Conservation (phyloP, 2,113 vertebrate species). For the Ploceus nigricollis region DNA sequence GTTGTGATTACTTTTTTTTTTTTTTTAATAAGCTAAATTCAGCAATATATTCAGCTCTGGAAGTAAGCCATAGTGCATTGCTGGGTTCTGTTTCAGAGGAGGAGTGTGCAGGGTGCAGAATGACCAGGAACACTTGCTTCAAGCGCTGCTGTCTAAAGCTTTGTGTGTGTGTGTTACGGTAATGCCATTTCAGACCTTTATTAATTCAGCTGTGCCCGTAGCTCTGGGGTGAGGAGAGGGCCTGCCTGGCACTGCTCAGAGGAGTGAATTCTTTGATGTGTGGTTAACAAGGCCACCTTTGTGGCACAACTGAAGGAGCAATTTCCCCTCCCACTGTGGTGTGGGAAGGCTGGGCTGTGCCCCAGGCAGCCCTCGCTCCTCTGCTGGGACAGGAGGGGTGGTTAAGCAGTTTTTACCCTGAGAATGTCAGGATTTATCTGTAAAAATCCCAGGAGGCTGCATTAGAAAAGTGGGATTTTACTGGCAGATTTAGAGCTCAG, state of each 20-base stretch:
- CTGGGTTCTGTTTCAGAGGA: not conserved
- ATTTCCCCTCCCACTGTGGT: not conserved
- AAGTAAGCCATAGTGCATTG: slow-evolving; percentile 32
- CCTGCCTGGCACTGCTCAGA: not conserved
- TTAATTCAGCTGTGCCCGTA: not conserved
- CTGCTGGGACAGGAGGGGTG: not conserved
- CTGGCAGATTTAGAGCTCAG: not conserved
- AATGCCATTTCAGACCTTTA: not conserved
- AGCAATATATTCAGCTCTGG: slow-evolving; percentile 46
- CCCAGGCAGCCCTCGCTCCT: not conserved
- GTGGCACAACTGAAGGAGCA: not conserved
- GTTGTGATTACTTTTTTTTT: not conserved
- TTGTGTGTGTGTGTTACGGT: not conserved
- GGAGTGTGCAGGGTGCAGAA: not conserved
- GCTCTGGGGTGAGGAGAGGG: not conserved
- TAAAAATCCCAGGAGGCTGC: not conserved
- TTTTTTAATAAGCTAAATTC: slow-evolving; percentile 9
- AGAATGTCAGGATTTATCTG: not conserved
- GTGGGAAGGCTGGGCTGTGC: not conserved
- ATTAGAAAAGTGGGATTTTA: not conserved
- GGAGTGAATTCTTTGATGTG: not conserved
- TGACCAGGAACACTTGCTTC: not conserved
- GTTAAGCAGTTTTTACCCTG: not conserved
- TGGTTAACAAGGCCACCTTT: not conserved
- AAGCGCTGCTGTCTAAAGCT: slow-evolving; percentile 3